These are phyloP conservation scores for Tetraodon nigroviridis DNA, from an alignment of 2,113 vertebrate genomes.

Conservation along the genomic window DNA sequence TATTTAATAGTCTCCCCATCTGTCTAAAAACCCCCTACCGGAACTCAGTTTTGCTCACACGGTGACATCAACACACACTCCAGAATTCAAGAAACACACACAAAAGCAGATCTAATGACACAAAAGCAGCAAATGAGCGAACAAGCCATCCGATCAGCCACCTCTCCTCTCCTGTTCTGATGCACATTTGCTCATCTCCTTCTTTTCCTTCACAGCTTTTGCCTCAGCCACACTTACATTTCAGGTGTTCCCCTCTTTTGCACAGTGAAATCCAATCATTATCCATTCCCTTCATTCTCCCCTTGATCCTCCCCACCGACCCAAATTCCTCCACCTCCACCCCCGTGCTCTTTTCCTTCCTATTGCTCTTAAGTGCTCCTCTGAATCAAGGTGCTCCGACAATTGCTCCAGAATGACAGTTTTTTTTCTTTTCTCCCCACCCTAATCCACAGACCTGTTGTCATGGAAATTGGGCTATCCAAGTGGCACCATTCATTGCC, in stretches of 20 bases:
- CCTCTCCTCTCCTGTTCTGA: neutral
- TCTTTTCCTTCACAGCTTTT: neutral
- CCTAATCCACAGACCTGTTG: slow-evolving; percentile 72
- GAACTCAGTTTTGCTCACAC: neutral
- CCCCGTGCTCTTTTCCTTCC: slow-evolving; percentile 24
- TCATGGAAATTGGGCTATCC: slow-evolving; percentile 74
- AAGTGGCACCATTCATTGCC: slow-evolving; percentile 49
- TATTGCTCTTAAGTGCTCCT: slow-evolving; percentile 57
- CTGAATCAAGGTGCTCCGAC: slow-evolving; percentile 67
- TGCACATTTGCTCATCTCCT: neutral
- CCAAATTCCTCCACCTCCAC: slow-evolving; percentile 27
- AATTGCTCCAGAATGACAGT: slow-evolving; percentile 59
- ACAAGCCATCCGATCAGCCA: neutral
- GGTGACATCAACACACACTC: no score
- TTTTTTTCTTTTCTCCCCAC: slow-evolving; percentile 29
- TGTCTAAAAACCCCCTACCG: neutral
- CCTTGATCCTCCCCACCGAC: slow-evolving; percentile 31
- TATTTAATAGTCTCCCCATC: neutral
- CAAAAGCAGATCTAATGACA: no score
- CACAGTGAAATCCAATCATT: slow-evolving; percentile 28
- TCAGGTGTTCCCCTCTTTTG: neutral
- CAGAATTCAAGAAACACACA: no score
- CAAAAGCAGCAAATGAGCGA: no score
- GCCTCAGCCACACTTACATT: neutral
- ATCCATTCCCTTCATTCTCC: slow-evolving; percentile 12